Conservation (phyloP, 1,140 invertebrate genomes). For the Cataglyphis hispanica region DNA sequence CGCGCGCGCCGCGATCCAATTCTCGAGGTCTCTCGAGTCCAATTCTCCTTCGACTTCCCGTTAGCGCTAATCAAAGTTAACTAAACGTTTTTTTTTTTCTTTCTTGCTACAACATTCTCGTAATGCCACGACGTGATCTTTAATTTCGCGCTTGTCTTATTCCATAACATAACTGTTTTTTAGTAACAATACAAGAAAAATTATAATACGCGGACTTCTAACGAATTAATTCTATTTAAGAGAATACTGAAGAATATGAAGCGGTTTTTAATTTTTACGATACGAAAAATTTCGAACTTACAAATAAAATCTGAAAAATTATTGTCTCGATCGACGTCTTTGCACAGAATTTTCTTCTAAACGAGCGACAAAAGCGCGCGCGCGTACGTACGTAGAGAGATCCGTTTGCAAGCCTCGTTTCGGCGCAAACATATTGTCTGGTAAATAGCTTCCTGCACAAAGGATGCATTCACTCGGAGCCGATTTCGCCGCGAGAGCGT, state of each 20-base stretch:
- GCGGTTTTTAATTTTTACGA: background rate
- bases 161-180: too few species aligned
- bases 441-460: constrained; percentile 78
- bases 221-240: background rate
- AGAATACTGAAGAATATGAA: background rate
- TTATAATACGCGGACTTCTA: too few species aligned
- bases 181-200: too few species aligned
- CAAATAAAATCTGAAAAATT: constrained; percentile 7
- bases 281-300: background rate
- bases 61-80: constrained; percentile 40
- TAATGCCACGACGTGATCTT: background rate
- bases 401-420: constrained; percentile 51
- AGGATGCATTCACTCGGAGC: constrained; percentile 80
- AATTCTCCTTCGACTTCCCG: constrained; percentile 16
- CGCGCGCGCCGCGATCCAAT: constrained; percentile 36
- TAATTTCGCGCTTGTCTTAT: too few species aligned
- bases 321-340: background rate
- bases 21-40: constrained; percentile 35
- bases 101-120: background rate
- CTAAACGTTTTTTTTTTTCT: constrained; percentile 34
- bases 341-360: background rate
- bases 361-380: constrained; percentile 19
- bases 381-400: constrained; percentile 15
- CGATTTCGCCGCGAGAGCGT: constrained; percentile 70
- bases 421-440: constrained; percentile 73